Base-by-base conservation (phyloP, 2,797 vertebrate genomes). In the Podarcis lilfordi region DNA sequence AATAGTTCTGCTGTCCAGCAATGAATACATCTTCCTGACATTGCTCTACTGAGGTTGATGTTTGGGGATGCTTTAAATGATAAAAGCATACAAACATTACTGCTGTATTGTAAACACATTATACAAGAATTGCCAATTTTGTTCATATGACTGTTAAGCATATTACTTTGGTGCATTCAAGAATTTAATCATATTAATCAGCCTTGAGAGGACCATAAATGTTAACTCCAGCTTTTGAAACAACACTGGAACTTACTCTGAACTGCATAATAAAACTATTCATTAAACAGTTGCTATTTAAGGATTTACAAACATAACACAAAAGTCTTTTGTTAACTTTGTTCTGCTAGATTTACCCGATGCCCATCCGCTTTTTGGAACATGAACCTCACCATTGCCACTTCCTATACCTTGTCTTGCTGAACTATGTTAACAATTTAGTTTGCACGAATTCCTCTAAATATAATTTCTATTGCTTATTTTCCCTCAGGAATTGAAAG, bases 1-100 rank as follows among this genome's bases (percentile, higher is more conserved):
- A 93, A 95, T 98, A 99, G 94, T 95, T 98, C 94, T 98, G 98
- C 87, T 97, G 98, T 88, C 97, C 98, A 92, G 98, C 90, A 97
- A 96, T 92, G 93, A 99, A 98, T 82, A 97, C 97, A 27, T 99
- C 98, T 92, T 99, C 98, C 96, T 98, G 97, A 96, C 96, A 93
- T 45, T 89, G 95, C 68, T 97, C 97, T 94, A 94, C 96, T 87
- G 94, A 45, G 92, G 93, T 87, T 90, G 94, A 91, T 91, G 92
- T 86, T 91, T 96, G 96, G 19, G 96, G 95, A 94, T 96, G 96
- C 96, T 97, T 96, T 90, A 93, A 94, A 94, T 64, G 88, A 64
- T 90, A 92, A 2, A 93, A 88, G 86, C 88, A 95, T 91, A 89
- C 92, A 13, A 7, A 92, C 2, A 89, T 83, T 66, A 90, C 78